Evolutionary conservation across 2,113 vertebrate genomes (phyloP).

Genomic region (Edolisoma coerulescens): DNA sequence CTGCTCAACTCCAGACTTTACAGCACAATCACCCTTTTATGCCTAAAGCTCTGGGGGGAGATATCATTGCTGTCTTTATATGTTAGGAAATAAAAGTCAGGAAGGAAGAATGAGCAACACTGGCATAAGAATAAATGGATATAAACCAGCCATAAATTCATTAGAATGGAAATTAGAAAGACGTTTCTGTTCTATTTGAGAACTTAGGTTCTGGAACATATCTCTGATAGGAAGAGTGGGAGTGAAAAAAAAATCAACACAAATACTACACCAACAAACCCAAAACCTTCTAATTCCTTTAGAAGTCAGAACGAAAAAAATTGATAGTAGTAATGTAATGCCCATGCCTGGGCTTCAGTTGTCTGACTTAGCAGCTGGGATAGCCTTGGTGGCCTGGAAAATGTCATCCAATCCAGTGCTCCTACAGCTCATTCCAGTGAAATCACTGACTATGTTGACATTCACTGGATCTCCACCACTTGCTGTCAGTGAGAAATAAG

Average conservation of each 20-base stretch:
- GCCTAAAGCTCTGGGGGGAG: not conserved
- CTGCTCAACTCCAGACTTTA: not conserved
- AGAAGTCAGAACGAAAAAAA: not conserved
- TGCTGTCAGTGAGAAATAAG: not conserved
- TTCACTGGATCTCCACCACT: not conserved
- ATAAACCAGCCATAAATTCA: not conserved
- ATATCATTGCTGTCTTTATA: not conserved
- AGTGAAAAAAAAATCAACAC: not conserved
- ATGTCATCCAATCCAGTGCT: not conserved
- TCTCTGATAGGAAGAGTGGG: not conserved
- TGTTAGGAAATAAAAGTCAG: not conserved
- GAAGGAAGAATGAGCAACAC: not conserved
- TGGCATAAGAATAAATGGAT: not conserved
- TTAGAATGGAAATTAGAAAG: not conserved
- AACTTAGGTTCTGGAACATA: not conserved
- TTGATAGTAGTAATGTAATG: not conserved
- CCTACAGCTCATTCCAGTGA: not conserved
- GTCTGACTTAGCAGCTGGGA: not conserved
- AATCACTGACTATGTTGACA: not conserved
- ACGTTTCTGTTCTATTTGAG: not conserved
- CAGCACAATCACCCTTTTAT: not conserved
- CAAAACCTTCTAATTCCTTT: not conserved
- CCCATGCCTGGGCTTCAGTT: not conserved
- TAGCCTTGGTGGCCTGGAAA: not conserved
- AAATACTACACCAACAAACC: not conserved